Percentiles rank a stretch among this genome's conserved stretches.
phyloP scores from a whole-genome alignment of 1,140 invertebrate species.

The Heliconius nattereri region DNA sequence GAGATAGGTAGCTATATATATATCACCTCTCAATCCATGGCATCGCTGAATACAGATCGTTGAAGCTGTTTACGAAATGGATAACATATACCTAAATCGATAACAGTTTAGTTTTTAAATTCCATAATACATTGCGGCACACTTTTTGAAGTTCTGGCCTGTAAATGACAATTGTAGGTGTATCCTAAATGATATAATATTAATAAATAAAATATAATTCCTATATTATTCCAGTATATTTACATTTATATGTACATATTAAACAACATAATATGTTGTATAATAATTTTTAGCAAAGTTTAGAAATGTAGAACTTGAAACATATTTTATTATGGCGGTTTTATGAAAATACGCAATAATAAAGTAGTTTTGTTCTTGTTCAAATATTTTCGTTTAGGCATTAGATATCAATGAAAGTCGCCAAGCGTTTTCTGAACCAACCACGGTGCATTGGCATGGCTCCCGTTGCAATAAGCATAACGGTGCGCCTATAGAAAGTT shows the following conservation, averaged over 20 bases:
- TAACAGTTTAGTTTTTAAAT: too few species aligned
- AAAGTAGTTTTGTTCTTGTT: neutral
- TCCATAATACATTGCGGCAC: too few species aligned
- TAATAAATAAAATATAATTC: neutral
- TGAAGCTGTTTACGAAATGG: neutral
- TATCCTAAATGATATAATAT: neutral
- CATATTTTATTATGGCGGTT: too few species aligned
- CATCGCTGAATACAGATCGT: neutral
- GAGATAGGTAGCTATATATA: neutral
- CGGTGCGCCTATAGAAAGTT: neutral
- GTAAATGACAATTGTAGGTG: too few species aligned
- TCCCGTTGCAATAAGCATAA: conserved; percentile 3
- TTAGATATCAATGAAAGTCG: neutral
- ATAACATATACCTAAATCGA: too few species aligned
- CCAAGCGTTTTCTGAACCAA: neutral
- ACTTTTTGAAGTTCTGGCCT: too few species aligned
- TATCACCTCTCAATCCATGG: neutral
- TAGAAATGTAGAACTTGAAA: neutral
- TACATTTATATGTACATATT: neutral
- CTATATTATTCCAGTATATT: neutral
- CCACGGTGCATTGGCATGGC: neutral
- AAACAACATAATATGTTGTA: neutral
- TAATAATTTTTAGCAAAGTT: neutral
- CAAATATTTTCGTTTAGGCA: neutral
- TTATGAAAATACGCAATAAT: neutral